phyloP scores from a whole-genome alignment of 2,888 invertebrate species.

The Dicyrtomina minuta region DNA sequence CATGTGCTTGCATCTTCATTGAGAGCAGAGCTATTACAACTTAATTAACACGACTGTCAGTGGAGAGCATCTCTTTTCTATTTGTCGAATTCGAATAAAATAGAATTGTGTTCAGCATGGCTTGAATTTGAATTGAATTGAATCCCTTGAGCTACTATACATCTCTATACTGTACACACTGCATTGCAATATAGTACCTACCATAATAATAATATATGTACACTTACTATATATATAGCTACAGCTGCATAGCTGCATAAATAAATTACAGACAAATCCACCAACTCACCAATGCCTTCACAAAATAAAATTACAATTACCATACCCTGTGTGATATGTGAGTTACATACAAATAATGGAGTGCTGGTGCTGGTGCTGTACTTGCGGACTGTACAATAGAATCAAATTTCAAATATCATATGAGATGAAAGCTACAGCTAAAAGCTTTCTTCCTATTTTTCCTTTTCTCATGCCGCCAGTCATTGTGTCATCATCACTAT shows the following conservation, averaged over 20 bases:
- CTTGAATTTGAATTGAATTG: too few species aligned
- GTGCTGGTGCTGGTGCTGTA: too few species aligned
- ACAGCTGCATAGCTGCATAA: neutral
- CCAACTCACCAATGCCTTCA: neutral
- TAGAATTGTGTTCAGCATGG: neutral
- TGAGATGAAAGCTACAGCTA: neutral
- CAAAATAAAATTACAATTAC: too few species aligned
- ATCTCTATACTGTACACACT: neutral
- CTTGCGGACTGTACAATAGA: neutral
- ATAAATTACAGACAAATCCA: too few species aligned
- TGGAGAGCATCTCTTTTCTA: neutral
- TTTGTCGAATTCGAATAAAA: neutral
- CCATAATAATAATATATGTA: too few species aligned
- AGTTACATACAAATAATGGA: too few species aligned
- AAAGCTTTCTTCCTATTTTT: conserved; percentile 15
- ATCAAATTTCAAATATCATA: too few species aligned
- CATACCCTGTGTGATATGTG: too few species aligned
- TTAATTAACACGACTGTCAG: conserved; percentile 41
- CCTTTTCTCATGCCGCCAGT: too few species aligned
- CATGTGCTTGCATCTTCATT: too few species aligned
- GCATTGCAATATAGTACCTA: too few species aligned
- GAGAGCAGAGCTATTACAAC: conserved; percentile 28
- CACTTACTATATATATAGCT: neutral
- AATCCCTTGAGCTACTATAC: neutral
- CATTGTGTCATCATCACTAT: conserved; percentile 2